Conservation (phyloP, 1,140 invertebrate genomes). For the Trissolcus basalis region DNA sequence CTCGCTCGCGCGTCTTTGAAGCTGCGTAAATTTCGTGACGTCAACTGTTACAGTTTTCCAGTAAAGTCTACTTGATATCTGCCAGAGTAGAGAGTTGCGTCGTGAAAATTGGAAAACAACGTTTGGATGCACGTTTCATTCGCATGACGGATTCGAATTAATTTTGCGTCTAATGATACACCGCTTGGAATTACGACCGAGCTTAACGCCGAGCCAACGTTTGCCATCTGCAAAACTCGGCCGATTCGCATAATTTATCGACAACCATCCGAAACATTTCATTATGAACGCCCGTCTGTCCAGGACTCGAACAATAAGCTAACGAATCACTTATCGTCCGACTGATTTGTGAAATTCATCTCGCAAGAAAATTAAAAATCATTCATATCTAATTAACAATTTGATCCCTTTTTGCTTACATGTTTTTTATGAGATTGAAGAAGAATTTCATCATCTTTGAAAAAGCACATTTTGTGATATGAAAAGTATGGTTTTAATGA, state of each 20-base stretch:
- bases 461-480: too few species aligned
- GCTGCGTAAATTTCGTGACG: constrained; percentile 34
- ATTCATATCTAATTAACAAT: neutral
- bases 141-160: constrained; percentile 27
- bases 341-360: neutral
- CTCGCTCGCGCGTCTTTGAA: constrained; percentile 10
- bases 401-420: too few species aligned
- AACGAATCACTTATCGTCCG: neutral
- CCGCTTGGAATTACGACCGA: neutral
- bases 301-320: constrained; percentile 10
- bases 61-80: constrained; percentile 25
- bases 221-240: constrained; percentile 6
- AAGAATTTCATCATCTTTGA: too few species aligned
- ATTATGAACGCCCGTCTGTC: constrained; percentile 2
- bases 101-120: constrained; percentile 24
- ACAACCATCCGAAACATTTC: constrained; percentile 16
- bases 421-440: too few species aligned
- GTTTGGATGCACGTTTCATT: constrained; percentile 17
- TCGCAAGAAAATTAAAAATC: neutral
- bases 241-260: constrained; percentile 13
- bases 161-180: neutral
- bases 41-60: constrained; percentile 39
- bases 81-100: neutral
- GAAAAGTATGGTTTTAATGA: too few species aligned
- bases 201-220: neutral